Evolutionary conservation across 53 echinoderm and acorn worm species (phyloP).

Genomic region (Paelopatides confundens): DNA sequence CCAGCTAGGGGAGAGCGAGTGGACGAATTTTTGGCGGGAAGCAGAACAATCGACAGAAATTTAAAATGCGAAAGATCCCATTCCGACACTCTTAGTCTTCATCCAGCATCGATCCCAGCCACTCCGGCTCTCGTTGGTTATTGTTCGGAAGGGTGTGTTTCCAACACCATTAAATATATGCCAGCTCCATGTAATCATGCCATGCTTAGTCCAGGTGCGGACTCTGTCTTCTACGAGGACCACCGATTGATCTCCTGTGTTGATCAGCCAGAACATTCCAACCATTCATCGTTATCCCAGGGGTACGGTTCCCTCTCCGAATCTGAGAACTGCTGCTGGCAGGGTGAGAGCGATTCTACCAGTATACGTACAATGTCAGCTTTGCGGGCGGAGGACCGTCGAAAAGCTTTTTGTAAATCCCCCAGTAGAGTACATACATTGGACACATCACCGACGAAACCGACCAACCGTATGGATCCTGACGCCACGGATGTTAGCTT

Average conservation of each 20-base stretch:
- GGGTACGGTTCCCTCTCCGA: conserved; percentile 33
- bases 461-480: background rate
- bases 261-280: conserved; percentile 14
- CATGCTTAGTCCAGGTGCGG: conserved; percentile 6
- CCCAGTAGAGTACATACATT: conserved; percentile 1
- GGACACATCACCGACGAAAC: conserved; percentile 1
- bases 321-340: background rate
- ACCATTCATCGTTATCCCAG: conserved; percentile 36
- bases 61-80: conserved; percentile 2
- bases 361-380: background rate
- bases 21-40: conserved; percentile 31
- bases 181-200: background rate
- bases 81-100: background rate
- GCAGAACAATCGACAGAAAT: background rate
- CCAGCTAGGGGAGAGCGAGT: conserved; percentile 15
- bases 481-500: background rate
- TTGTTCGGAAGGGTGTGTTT: conserved; percentile 6
- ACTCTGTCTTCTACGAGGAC: conserved; percentile 36
- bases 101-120: background rate
- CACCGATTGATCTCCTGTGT: background rate
- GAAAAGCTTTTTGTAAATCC: conserved; percentile 6
- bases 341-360: conserved; percentile 12
- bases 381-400: conserved; percentile 6
- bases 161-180: background rate
- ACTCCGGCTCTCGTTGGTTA: background rate